These are phyloP conservation scores for Diplolepis rosae DNA, from an alignment of 2,888 invertebrate species.

Conservation along the genomic window DNA sequence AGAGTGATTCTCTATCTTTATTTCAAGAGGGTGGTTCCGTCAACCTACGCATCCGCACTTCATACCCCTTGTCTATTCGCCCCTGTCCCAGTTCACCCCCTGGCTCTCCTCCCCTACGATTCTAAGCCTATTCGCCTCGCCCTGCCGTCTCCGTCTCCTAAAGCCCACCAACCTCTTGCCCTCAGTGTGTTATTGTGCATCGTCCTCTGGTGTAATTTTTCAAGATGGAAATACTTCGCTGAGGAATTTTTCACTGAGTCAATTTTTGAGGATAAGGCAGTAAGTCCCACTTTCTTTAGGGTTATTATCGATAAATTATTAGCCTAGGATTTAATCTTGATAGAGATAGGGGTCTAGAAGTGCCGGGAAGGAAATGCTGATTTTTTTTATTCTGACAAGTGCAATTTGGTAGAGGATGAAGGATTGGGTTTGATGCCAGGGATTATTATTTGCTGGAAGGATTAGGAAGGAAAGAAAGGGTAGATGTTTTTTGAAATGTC, in stretches of 20 bases:
- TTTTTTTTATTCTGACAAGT: background rate
- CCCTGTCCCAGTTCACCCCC: constrained; percentile 26
- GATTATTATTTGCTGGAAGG: background rate
- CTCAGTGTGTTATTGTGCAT: constrained; percentile 28
- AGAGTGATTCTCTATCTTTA: background rate
- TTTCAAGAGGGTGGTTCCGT: constrained; percentile 6
- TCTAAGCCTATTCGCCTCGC: constrained; percentile 27
- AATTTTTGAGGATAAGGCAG: background rate
- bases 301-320: background rate
- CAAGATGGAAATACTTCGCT: background rate
- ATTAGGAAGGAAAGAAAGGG: background rate
- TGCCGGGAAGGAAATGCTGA: background rate
- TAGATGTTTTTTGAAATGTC: background rate
- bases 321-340: background rate
- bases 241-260: background rate
- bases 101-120: constrained; percentile 1
- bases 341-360: too few relatives aligned
- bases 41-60: constrained; percentile 1
- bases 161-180: constrained; percentile 24
- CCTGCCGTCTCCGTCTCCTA: constrained; percentile 5
- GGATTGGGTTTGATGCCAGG: background rate
- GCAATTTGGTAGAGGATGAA: background rate
- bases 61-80: constrained; percentile 13
- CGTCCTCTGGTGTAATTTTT: constrained; percentile 19
- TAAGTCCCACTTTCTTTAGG: background rate